These are phyloP conservation scores for Cyphomyrmex costatus DNA, from an alignment of 1,140 invertebrate genomes.

Conservation along the genomic window DNA sequence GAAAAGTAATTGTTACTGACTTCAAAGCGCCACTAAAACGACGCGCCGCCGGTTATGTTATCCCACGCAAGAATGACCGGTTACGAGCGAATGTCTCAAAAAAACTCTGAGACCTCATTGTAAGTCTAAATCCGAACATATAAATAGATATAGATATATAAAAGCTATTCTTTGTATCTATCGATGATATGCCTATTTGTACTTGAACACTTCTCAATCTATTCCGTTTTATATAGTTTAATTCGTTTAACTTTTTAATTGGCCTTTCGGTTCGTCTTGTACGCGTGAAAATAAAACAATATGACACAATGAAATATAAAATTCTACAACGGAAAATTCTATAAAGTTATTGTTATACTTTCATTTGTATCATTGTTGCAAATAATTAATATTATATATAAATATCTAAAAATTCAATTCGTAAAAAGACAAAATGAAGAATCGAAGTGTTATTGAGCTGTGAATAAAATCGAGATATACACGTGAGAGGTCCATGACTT, in stretches of 20 bases:
- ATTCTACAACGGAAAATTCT: background rate
- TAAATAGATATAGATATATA: background rate
- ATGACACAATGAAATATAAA: background rate
- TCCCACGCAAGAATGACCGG: constrained; percentile 28
- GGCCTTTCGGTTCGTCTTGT: background rate
- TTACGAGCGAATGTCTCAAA: constrained; percentile 26
- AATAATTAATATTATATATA: constrained; percentile 20
- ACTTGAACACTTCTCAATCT: too few relatives aligned
- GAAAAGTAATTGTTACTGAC: constrained; percentile 58
- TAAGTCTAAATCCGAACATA: background rate
- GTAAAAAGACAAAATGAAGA: background rate
- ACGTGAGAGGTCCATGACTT: background rate
- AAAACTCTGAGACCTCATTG: background rate
- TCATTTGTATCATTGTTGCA: background rate
- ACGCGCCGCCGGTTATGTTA: constrained; percentile 8
- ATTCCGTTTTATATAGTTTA: background rate
- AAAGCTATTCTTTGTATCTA: constrained; percentile 8
- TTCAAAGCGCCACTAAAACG: constrained; percentile 54
- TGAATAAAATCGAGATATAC: constrained; percentile 20
- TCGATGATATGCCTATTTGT: background rate
- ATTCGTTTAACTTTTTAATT: background rate
- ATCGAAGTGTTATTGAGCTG: background rate
- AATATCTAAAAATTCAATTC: background rate
- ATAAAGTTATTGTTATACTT: too few relatives aligned
- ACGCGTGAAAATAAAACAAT: background rate